Conservation (phyloP, 2,113 vertebrate species). For the Bubo bubo region DNA sequence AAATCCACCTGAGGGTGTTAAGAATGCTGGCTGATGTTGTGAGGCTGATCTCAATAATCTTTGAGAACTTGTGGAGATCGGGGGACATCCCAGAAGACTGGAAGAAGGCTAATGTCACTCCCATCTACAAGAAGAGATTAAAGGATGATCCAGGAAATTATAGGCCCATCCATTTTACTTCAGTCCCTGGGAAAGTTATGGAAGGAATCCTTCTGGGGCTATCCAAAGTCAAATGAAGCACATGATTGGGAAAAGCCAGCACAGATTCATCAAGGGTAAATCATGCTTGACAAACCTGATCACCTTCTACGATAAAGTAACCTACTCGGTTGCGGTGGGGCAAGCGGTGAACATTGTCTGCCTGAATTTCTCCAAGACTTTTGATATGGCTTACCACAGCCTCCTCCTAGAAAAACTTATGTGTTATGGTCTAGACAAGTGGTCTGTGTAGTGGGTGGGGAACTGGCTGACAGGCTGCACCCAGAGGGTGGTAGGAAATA, state of each 20-base stretch:
- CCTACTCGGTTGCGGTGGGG: background rate
- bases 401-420: background rate
- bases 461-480: background rate
- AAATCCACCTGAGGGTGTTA: background rate
- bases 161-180: background rate
- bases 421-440: background rate
- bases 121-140: background rate
- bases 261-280: background rate
- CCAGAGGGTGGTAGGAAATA: background rate
- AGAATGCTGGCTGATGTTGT: background rate
- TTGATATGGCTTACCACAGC: background rate
- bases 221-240: background rate
- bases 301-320: background rate
- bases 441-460: background rate
- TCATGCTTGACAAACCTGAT: background rate
- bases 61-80: background rate
- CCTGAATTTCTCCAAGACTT: background rate
- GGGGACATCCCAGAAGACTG: background rate
- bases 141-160: background rate
- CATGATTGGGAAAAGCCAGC: background rate
- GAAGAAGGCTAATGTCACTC: background rate
- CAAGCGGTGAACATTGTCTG: background rate
- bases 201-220: background rate
- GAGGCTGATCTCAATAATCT: background rate
- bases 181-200: background rate